Evolutionary conservation across 2,888 invertebrate species (phyloP).

Genomic region (Mesorhabditis sp.): DNA sequence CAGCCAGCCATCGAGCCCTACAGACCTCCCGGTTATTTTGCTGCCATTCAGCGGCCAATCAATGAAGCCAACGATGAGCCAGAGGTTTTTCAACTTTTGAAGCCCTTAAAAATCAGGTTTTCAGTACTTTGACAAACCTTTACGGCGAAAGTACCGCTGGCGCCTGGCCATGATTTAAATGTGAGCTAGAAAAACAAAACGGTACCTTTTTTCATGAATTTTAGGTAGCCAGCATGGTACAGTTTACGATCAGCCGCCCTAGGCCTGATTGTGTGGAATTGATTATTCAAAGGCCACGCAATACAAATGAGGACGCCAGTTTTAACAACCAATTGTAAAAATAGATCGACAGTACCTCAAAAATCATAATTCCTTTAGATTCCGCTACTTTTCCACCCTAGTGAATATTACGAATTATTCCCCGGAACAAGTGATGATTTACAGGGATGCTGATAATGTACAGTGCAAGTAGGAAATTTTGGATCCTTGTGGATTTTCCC

Average conservation of each 20-base stretch:
- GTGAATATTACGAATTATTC: not conserved
- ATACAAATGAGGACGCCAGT: not conserved
- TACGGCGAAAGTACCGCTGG: not conserved
- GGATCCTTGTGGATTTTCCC: no score
- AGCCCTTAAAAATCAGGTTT: no score
- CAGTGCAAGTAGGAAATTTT: not conserved
- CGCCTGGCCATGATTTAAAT: not conserved
- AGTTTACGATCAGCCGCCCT: not conserved
- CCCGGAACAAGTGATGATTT: constrained; percentile 6
- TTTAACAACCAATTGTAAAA: not conserved
- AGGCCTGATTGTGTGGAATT: not conserved
- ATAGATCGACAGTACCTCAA: no score
- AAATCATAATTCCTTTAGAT: not conserved
- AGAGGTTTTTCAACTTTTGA: no score
- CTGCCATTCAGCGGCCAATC: no score
- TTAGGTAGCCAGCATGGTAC: not conserved
- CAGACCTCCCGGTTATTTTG: no score
- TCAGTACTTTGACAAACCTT: no score
- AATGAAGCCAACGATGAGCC: no score
- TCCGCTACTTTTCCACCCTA: constrained; percentile 4
- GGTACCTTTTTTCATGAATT: not conserved
- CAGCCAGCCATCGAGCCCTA: no score
- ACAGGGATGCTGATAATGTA: not conserved
- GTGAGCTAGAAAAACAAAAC: not conserved
- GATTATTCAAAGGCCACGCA: constrained; percentile 6